Percentiles rank a stretch among this genome's conserved stretches.
Evolutionary conservation across 2,888 invertebrate genomes (phyloP).

Genomic region (Graphium colonna): DNA sequence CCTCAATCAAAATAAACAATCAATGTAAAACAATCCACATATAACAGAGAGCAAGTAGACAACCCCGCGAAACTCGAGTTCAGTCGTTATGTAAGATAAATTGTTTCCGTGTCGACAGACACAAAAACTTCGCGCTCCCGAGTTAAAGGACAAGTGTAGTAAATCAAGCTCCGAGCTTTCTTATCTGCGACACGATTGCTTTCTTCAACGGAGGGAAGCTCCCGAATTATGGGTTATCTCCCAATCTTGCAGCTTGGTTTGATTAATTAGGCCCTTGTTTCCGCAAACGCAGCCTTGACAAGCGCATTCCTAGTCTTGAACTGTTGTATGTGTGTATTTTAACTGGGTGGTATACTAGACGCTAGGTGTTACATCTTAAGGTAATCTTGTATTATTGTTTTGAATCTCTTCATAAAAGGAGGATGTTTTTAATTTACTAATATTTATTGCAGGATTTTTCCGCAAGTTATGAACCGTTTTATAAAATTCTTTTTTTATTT

Average conservation of each 20-base stretch:
- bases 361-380: too few relatives aligned
- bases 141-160: constrained; percentile 61
- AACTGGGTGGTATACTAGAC: too few relatives aligned
- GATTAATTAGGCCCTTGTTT: constrained; percentile 12
- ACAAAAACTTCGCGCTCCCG: constrained; percentile 70
- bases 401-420: too few relatives aligned
- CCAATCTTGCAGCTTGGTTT: constrained; percentile 33
- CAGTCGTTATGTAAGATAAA: constrained; percentile 54
- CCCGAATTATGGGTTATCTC: constrained; percentile 41
- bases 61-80: constrained; percentile 24
- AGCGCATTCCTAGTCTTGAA: too few relatives aligned
- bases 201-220: constrained; percentile 42
- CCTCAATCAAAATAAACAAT: neutral
- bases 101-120: constrained; percentile 53
- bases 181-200: too few relatives aligned
- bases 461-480: too few relatives aligned
- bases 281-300: too few relatives aligned
- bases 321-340: neutral
- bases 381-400: too few relatives aligned
- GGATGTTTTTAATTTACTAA: too few relatives aligned
- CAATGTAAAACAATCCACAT: neutral
- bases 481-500: too few relatives aligned
- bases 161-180: too few relatives aligned
- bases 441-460: too few relatives aligned
- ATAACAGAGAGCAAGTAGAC: neutral